These are phyloP conservation scores for Pygoscelis antarcticus DNA, from an alignment of 2,113 vertebrate species.

Conservation along the genomic window DNA sequence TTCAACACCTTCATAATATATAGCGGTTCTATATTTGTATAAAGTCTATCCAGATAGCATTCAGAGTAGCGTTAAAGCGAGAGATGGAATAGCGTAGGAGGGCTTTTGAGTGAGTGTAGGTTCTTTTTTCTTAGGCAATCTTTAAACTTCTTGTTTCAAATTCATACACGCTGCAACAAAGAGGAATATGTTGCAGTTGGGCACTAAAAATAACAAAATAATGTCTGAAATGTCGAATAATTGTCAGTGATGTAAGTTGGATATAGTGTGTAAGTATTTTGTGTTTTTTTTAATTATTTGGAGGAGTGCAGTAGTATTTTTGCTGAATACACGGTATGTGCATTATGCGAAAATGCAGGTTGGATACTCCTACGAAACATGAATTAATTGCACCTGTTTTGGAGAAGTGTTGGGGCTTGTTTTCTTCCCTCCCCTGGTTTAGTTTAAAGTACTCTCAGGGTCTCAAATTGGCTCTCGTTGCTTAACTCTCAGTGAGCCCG, in stretches of 20 bases:
- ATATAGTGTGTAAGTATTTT: neutral
- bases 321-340: neutral
- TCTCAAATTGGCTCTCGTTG: neutral
- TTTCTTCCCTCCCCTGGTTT: neutral
- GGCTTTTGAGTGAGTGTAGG: neutral
- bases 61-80: neutral
- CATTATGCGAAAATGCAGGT: neutral
- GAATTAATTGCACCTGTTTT: neutral
- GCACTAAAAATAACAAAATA: neutral
- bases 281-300: neutral
- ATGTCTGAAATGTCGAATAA: neutral
- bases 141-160: neutral
- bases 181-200: neutral
- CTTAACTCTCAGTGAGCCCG: neutral
- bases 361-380: neutral
- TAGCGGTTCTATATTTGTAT: neutral
- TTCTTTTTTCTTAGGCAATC: neutral
- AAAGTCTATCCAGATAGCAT: neutral
- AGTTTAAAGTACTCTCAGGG: neutral
- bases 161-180: neutral
- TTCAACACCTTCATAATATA: neutral
- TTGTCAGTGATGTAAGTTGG: neutral
- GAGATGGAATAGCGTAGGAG: neutral
- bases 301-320: neutral
- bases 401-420: neutral